A percentile compares a stretch with the other conserved stretches of the same genome.
phyloP scores from a whole-genome alignment of 2,888 invertebrate species.

The Mechanitis mazaeus region DNA sequence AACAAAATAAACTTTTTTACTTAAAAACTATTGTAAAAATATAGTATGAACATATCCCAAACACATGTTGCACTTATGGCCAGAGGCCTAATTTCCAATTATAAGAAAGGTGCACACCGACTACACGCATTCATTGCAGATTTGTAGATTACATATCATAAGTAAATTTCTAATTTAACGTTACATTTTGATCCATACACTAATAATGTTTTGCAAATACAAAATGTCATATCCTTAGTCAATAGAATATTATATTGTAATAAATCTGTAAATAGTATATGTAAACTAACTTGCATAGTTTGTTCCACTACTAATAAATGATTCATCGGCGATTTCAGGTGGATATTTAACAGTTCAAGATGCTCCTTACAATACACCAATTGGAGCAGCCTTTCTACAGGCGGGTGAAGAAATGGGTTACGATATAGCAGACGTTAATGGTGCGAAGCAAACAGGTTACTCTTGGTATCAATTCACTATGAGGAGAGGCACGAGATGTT shows the following conservation, averaged over 20 bases:
- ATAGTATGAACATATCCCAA: not conserved
- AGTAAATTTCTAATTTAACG: not conserved
- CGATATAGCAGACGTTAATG: slow-evolving; percentile 90
- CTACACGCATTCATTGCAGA: too few species aligned
- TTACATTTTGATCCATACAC: not conserved
- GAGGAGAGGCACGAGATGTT: slow-evolving; percentile 88
- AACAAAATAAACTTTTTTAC: too few species aligned
- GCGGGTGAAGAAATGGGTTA: slow-evolving; percentile 96
- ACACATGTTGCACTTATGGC: not conserved
- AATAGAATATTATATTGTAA: too few species aligned
- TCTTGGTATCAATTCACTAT: slow-evolving; percentile 93
- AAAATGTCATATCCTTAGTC: too few species aligned
- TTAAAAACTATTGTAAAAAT: too few species aligned
- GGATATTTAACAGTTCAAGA: slow-evolving; percentile 87
- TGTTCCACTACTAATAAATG: too few species aligned
- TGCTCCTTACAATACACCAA: slow-evolving; percentile 86
- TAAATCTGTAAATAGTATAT: too few species aligned
- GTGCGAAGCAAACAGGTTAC: slow-evolving; percentile 90
- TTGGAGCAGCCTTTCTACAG: slow-evolving; percentile 89
- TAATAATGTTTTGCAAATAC: too few species aligned
- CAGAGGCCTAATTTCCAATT: not conserved
- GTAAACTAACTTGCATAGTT: too few species aligned
- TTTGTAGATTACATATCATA: too few species aligned
- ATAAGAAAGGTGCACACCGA: too few species aligned
- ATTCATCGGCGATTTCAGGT: slow-evolving; percentile 65